Conservation (phyloP, 2,113 vertebrate genomes). For the Cyprinodon tularosa region DNA sequence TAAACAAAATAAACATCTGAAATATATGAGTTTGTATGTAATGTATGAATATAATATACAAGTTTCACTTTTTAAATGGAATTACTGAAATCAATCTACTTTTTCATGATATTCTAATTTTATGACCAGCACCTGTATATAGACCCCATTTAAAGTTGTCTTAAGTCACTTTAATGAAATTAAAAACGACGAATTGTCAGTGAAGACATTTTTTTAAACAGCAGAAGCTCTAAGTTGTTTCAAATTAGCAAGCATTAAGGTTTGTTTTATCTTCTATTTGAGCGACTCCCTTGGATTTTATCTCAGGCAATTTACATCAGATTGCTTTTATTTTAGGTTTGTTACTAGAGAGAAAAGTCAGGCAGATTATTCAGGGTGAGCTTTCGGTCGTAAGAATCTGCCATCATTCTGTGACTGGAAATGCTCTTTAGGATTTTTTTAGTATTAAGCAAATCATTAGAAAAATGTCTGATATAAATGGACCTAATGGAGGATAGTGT, state of each 20-base stretch:
- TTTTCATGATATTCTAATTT: too few species aligned
- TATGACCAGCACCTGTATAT: too few species aligned
- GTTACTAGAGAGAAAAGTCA: neutral
- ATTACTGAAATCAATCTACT: too few species aligned
- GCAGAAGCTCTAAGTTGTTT: neutral
- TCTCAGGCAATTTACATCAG: neutral
- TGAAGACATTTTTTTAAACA: neutral
- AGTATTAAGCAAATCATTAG: neutral
- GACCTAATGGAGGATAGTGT: neutral
- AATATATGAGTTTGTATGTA: too few species aligned
- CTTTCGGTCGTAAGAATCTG: neutral
- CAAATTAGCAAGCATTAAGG: neutral
- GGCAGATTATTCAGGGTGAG: neutral
- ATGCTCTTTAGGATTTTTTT: neutral
- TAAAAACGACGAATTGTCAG: neutral
- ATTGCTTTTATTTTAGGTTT: neutral
- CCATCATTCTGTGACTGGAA: neutral
- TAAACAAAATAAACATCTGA: too few species aligned
- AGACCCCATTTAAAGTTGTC: neutral
- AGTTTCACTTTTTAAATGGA: too few species aligned
- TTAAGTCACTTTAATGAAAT: neutral
- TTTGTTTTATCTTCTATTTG: constrained; percentile 1
- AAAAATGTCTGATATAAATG: neutral
- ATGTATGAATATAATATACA: too few species aligned
- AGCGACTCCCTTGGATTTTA: neutral